Evolutionary conservation across 2,113 vertebrate genomes (phyloP), one percentile per base, ranked within the genome.

Genomic region (Ardeotis arabs): DNA sequence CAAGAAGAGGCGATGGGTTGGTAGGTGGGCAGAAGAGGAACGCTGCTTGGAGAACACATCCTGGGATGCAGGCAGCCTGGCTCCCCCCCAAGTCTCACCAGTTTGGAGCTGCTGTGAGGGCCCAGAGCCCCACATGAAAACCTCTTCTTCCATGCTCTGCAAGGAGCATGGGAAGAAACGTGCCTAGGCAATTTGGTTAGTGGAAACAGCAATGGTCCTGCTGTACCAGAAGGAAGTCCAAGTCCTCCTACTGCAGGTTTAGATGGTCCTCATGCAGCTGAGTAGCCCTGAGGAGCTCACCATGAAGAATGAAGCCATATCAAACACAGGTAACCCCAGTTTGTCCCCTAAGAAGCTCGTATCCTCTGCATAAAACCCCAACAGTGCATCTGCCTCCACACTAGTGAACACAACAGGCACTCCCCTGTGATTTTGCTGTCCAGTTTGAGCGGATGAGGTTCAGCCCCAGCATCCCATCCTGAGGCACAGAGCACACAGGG

Each of bases 301-400:
- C 62, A 4, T 0, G 0, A 4, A 66, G 69, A 27, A 49, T 4
- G 3, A 67, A 64, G 58, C 17, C 60, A 49, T 6, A 5, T 28
- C 21, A 55, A 52, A 28, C 49, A 37, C 35, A 28, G 22, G 33
- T 8, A 35, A 78, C 13, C 19, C 15, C 62, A 72, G 29, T 2
- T 20, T 72, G 44, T 33, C 14, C 49, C 67, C 10, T 7, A 5
- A 16, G 50, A 88, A 69, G 21, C 18, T 37, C 17, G 2, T 2
- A 29, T 18, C 44, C 33, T 21, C 31, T 19, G 22, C 37, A 6
- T 41, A 80, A 72, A 84, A 49, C 17, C 24, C 15, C 72, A 44
- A 16, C 41, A 14, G 14, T 44, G 41, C 41, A 44, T 44, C 41
- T 3, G 20, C 35, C 29, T 8, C 75, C 84, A 52, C n/a, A 64